Base-by-base conservation (phyloP, 2,888 invertebrate species). In the Clistopyga incitator region DNA sequence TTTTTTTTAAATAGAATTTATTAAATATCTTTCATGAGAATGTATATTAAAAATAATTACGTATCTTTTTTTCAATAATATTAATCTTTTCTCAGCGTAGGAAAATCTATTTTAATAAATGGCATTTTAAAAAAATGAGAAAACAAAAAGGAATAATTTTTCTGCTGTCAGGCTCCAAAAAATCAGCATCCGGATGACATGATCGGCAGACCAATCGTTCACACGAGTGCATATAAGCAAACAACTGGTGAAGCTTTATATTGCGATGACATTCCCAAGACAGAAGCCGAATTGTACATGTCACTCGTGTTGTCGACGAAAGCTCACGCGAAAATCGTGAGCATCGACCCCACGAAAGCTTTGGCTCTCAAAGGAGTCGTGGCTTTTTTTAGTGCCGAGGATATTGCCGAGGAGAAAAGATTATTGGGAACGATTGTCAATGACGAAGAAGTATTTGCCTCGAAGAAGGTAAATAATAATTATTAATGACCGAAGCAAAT, bases 231-330 rank as follows among this genome's bases (percentile, higher is more conserved):
- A 0, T 95, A 95, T 64, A 98, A 98, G 91, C 99, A 99, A 93
- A 97, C 97, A 0, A 97, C 98, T 0, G 97, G 99, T 1, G 98
- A 99, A 94, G 98, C 99, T 0, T 94, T 97, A 71, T 99, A 98
- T 91, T 96, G 97, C 86, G 98, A 98, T 91, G 99, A 99, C 91
- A 96, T 98, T 88, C 98, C 98, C 0, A 94, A 92, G 68, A 95
- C 95, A 86, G 95, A 95, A 89, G 95, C 96, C 68, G 98, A 99
- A 92, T 93, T 98, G 2, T 97, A 97, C 89, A 93, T 98, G 88
- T 96, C 96, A 0, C 94, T 97, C 61, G 98, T 99, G 0, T 89
- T 96, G 0, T 98, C 98, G 89, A 96, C 96, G 0, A 96, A 95
- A 93, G 95, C 98, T 0, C 96, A 98, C 90, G 99, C 98, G 0